Conservation (phyloP, 2,888 invertebrate genomes). For the Drosophila peninsularis region DNA sequence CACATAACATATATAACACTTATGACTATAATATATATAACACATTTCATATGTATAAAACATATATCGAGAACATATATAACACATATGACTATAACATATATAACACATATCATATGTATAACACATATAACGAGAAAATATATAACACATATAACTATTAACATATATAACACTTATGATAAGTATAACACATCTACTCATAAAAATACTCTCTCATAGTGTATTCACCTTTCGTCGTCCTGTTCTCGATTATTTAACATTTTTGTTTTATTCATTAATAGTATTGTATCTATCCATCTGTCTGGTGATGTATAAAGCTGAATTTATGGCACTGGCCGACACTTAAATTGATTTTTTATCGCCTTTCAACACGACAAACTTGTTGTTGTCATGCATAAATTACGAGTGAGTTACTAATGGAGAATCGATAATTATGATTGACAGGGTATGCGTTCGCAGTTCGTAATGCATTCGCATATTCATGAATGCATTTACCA, state of each 20-base stretch:
- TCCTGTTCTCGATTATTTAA: not conserved
- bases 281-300: slow-evolving; percentile 25
- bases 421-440: slow-evolving; percentile 78
- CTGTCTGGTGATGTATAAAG: slow-evolving; percentile 27
- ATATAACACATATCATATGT: too few relatives aligned
- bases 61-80: too few relatives aligned
- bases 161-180: too few relatives aligned
- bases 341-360: slow-evolving; percentile 72
- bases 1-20: too few relatives aligned
- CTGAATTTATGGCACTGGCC: slow-evolving; percentile 59
- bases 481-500: slow-evolving; percentile 48
- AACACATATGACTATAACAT: too few relatives aligned
- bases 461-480: slow-evolving; percentile 16
- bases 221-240: slow-evolving; percentile 24
- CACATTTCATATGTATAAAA: too few relatives aligned
- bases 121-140: too few relatives aligned
- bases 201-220: not conserved
- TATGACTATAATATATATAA: too few relatives aligned
- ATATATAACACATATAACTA: too few relatives aligned
- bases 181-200: not conserved
- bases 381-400: slow-evolving; percentile 46
- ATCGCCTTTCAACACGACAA: slow-evolving; percentile 75
- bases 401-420: slow-evolving; percentile 59
- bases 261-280: slow-evolving; percentile 31
- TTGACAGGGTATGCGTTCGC: slow-evolving; percentile 57